Base-by-base conservation (phyloP, 2,888 invertebrate genomes). In the Drosophila demipolita region DNA sequence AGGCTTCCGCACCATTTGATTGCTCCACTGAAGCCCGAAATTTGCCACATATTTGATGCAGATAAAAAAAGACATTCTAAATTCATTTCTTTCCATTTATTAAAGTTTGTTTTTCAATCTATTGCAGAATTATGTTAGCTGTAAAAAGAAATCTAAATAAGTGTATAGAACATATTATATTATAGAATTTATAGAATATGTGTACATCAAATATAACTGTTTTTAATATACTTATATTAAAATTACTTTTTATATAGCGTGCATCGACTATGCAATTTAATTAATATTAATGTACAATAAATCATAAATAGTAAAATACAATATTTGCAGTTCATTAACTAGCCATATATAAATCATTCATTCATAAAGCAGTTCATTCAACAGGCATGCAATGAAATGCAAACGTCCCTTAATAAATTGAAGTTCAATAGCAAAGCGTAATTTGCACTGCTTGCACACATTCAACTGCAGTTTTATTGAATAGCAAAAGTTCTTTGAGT, bases 401-500 rank as follows among this genome's bases (percentile, higher is more conserved):
- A 29, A 45, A 69, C 66, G 45, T 70, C 29, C 61, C 62, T 45
- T 26, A 54, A 62, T 61, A 23, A 58, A 75, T 65, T 75, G 80
- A 75, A 78, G 71, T 77, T 77, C 77, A 79, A 75, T 78, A 65
- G 17, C 67, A 53, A 1, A 1, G 9, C 50, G 15, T 8, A 35
- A 57, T 75, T 58, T 73, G 53, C 64, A 64, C 54, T 59, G 42
- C 61, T 40, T 64, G 73, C 35, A 60, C 55, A 64, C 42, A 42
- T 53, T 54, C n/a, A 20, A 57, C 15, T n/a, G n/a, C n/a, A n/a
- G n/a, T n/a, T n/a, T 26, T 26, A 38, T 54, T 52, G 57, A 67
- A 78, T 67, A 66, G 58, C 74, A 78, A 71, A 55, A 72, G 75
- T 79, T 75, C 72, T 82, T 61, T 70, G 80, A 60, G 72, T 79